phyloP scores from a whole-genome alignment of 2,888 invertebrate genomes.

The Agrochola litura region DNA sequence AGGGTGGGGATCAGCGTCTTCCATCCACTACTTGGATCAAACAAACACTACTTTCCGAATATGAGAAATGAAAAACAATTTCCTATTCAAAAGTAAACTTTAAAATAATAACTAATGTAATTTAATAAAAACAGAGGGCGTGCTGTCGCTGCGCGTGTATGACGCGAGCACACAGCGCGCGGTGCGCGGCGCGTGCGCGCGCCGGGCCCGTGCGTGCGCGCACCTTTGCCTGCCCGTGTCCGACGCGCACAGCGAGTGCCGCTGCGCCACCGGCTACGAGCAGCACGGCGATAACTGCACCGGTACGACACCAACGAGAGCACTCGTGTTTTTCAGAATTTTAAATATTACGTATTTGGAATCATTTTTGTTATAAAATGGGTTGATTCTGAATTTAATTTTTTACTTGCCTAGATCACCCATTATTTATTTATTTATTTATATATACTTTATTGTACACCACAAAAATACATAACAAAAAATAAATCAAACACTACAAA shows the following conservation, averaged over 20 bases:
- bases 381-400: neutral
- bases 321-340: too few species aligned
- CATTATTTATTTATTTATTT: too few species aligned
- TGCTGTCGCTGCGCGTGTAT: conserved; percentile 90
- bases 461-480: too few species aligned
- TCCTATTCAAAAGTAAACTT: neutral
- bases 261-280: conserved; percentile 91
- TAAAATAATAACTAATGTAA: neutral
- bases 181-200: conserved; percentile 36
- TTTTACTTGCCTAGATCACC: neutral
- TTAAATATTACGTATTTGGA: neutral
- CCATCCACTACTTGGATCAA: too few species aligned
- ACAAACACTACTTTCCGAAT: too few species aligned
- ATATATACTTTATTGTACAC: too few species aligned
- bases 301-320: conserved; percentile 76
- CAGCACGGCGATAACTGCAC: conserved; percentile 91
- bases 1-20: too few species aligned
- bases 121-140: conserved; percentile 85
- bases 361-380: neutral
- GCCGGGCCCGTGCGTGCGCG: conserved; percentile 88
- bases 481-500: too few species aligned
- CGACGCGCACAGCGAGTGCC: conserved; percentile 92
- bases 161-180: conserved; percentile 85
- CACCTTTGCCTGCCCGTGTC: conserved; percentile 94
- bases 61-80: too few species aligned